A percentile compares a stretch with the other conserved stretches of the same genome.
phyloP scores from a whole-genome alignment of 2,888 invertebrate species.

The Anoplius nigerrimus region DNA sequence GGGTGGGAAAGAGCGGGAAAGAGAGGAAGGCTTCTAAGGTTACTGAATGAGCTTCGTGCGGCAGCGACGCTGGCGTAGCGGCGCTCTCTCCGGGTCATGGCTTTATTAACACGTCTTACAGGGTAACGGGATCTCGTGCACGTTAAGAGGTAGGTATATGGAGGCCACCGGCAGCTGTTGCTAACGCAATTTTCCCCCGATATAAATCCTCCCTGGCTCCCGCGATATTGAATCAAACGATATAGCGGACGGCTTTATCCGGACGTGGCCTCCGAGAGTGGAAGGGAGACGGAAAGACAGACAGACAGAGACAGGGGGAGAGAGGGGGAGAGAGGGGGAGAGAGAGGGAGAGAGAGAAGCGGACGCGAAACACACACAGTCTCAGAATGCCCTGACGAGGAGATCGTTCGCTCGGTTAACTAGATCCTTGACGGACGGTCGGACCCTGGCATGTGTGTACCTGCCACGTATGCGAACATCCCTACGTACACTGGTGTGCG shows the following conservation, averaged over 20 bases:
- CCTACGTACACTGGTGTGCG: too few species aligned
- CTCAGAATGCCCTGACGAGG: neutral
- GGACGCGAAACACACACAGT: neutral
- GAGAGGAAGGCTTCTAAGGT: constrained; percentile 22
- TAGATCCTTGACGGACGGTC: constrained; percentile 49
- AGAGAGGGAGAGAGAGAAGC: neutral
- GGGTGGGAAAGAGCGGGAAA: constrained; percentile 3
- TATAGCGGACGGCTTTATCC: constrained; percentile 53
- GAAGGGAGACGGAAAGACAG: too few species aligned
- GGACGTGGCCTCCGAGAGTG: constrained; percentile 23
- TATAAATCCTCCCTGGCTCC: constrained; percentile 62
- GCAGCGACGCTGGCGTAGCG: constrained; percentile 13
- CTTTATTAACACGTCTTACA: constrained; percentile 63
- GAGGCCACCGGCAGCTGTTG: constrained; percentile 62
- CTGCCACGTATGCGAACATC: too few species aligned
- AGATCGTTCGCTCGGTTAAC: constrained; percentile 40
- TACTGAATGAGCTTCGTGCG: constrained; percentile 41
- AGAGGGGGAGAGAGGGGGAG: too few species aligned
- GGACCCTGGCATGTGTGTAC: neutral
- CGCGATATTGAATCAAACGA: constrained; percentile 67
- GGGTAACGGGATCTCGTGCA: constrained; percentile 53
- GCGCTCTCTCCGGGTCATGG: constrained; percentile 39
- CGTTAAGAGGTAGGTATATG: constrained; percentile 58
- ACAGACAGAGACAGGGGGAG: too few species aligned
- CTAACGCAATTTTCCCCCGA: constrained; percentile 67